A percentile compares a stretch with the other conserved stretches of the same genome.
phyloP scores from a whole-genome alignment of 2,888 invertebrate species.

The Tenodera sinensis region DNA sequence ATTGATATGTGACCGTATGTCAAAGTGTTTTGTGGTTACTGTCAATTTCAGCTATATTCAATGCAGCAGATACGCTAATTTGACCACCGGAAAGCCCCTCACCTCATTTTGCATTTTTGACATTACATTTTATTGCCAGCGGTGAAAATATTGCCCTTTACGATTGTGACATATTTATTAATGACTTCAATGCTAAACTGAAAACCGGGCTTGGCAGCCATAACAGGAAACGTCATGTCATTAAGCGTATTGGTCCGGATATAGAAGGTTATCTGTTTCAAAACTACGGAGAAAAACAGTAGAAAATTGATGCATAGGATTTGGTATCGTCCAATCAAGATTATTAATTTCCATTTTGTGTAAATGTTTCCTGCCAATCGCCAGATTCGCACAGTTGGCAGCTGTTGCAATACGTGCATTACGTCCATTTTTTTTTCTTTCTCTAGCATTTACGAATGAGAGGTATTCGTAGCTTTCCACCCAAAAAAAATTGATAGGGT shows the following conservation, averaged over 20 bases:
- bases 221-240: not conserved
- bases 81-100: not conserved
- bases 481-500: too few species aligned
- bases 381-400: too few species aligned
- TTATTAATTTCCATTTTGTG: too few species aligned
- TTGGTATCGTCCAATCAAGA: too few species aligned
- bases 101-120: not conserved
- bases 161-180: not conserved
- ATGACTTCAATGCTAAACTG: not conserved
- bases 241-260: not conserved
- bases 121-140: not conserved
- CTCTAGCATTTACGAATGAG: too few species aligned
- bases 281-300: too few species aligned
- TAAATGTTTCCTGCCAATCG: too few species aligned
- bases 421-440: too few species aligned
- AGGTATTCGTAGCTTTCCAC: too few species aligned
- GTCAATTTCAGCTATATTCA: not conserved
- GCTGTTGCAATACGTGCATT: too few species aligned
- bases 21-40: conserved; percentile 2
- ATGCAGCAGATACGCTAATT: not conserved
- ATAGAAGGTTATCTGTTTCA: too few species aligned
- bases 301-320: too few species aligned
- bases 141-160: not conserved
- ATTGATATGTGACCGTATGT: not conserved
- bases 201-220: not conserved